Conservation (phyloP, 2,113 vertebrate genomes). For the Gopherus evgoodei region DNA sequence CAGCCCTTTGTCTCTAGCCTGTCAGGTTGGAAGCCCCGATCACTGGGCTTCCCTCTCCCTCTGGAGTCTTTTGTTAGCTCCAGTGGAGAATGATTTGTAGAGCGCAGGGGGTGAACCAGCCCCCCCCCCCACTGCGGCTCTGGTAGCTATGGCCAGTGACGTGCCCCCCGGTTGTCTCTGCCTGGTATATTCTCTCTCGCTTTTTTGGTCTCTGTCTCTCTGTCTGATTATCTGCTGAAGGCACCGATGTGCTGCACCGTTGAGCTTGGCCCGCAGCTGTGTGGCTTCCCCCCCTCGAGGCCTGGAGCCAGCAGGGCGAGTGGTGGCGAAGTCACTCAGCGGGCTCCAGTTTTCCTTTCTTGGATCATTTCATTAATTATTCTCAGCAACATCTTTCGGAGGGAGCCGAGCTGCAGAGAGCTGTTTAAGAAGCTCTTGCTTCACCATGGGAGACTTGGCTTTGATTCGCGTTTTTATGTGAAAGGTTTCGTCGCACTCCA, state of each 20-base stretch:
- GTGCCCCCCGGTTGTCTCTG: background rate
- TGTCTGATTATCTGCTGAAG: background rate
- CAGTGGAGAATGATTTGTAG: background rate
- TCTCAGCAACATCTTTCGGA: background rate
- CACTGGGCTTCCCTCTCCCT: background rate
- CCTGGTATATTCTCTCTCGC: background rate
- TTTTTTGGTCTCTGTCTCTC: background rate
- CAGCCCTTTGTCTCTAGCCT: slow-evolving; percentile 38
- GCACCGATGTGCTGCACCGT: too few relatives aligned
- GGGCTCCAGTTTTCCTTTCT: background rate
- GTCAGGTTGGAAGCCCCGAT: background rate
- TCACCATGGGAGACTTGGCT: background rate
- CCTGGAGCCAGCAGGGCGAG: background rate
- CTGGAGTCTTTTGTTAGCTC: background rate
- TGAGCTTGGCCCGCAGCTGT: background rate
- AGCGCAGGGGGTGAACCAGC: too few relatives aligned
- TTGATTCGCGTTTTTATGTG: background rate
- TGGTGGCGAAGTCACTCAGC: background rate
- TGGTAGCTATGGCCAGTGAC: background rate
- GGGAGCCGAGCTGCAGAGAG: background rate
- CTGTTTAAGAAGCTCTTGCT: background rate
- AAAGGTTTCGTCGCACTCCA: background rate
- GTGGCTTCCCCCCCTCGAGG: background rate
- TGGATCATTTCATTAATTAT: background rate
- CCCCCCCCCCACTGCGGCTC: too few relatives aligned